Evolutionary conservation across 2,888 invertebrate species (phyloP).

Genomic region (Spodoptera exigua): DNA sequence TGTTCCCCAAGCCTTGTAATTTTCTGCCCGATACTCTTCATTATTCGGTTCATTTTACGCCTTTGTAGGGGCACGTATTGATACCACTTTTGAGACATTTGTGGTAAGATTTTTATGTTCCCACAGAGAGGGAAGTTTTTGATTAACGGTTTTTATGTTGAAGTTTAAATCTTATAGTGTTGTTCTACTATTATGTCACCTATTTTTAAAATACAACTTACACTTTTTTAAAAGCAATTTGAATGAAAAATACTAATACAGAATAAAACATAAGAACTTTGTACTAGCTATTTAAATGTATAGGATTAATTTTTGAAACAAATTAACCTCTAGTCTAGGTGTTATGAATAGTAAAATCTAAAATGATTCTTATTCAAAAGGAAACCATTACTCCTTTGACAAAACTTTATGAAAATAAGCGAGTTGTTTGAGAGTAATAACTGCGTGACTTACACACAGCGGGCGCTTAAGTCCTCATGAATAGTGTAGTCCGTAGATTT

Average conservation of each 20-base stretch:
- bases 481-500: constrained; percentile 9
- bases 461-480: constrained; percentile 8
- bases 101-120: constrained; percentile 45
- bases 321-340: background rate
- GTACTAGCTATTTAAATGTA: background rate
- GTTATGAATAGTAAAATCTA: constrained; percentile 16
- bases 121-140: constrained; percentile 35
- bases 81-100: constrained; percentile 48
- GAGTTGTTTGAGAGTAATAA: constrained; percentile 30
- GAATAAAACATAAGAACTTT: background rate
- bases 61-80: constrained; percentile 56
- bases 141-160: constrained; percentile 26
- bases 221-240: no score
- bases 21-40: constrained; percentile 68
- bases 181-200: background rate
- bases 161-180: constrained; percentile 11
- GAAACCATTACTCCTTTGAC: constrained; percentile 21
- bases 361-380: constrained; percentile 23
- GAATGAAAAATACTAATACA: no score
- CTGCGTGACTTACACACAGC: constrained; percentile 1
- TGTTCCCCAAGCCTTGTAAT: constrained; percentile 66
- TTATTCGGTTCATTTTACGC: constrained; percentile 68
- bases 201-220: no score
- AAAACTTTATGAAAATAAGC: constrained; percentile 39
- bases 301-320: background rate